phyloP scores from a whole-genome alignment of 2,797 vertebrate species.

The Clamator glandarius region DNA sequence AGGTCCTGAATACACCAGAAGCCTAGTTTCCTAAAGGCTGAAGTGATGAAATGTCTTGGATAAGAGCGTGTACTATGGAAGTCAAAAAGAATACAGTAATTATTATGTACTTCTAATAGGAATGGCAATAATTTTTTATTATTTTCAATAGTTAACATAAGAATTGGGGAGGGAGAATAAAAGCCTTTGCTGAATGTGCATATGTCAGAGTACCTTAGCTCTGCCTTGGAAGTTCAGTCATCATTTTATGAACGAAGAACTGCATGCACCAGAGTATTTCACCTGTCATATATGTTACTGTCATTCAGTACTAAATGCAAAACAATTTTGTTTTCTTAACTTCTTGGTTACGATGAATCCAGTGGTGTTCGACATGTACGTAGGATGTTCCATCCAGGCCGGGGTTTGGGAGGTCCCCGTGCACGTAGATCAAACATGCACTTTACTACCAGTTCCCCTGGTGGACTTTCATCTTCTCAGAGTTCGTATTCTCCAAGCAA shows the following conservation, averaged over 20 bases:
- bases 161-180: background rate
- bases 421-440: constrained; percentile 99
- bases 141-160: background rate
- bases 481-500: constrained; percentile 99
- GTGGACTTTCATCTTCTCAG: constrained; percentile 96
- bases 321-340: constrained; percentile 82
- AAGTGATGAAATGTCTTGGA: background rate
- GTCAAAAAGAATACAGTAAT: background rate
- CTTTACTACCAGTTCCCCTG: constrained; percentile 98
- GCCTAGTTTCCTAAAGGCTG: background rate
- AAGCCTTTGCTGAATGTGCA: background rate
- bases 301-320: background rate
- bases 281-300: background rate
- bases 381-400: constrained; percentile 98
- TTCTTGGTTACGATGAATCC: constrained; percentile 88
- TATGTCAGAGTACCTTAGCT: background rate
- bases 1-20: background rate
- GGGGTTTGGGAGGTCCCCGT: constrained; percentile 94
- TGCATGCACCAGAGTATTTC: background rate
- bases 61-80: background rate
- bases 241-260: background rate
- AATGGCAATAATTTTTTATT: background rate
- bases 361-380: constrained; percentile 98
- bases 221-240: background rate
- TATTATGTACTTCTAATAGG: background rate